Evolutionary conservation across 2,888 invertebrate species (phyloP).

Genomic region (Trypoxylon attenuatum): DNA sequence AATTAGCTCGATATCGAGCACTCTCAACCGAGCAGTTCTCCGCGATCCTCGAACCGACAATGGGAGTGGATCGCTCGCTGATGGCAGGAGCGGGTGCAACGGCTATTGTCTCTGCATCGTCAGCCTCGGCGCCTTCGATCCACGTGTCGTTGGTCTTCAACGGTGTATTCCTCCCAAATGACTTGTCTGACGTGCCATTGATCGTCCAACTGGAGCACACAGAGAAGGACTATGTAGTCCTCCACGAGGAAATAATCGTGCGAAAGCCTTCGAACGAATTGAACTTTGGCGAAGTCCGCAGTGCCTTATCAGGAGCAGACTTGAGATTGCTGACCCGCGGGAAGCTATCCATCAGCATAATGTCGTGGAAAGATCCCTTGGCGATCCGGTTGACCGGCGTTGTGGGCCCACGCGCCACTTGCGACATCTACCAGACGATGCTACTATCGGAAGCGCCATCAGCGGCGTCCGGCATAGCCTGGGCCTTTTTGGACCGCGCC

Average conservation of each 20-base stretch:
- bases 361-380: slow-evolving; percentile 81
- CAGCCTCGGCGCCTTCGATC: slow-evolving; percentile 86
- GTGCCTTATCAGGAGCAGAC: slow-evolving; percentile 85
- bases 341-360: slow-evolving; percentile 82
- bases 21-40: slow-evolving; percentile 89
- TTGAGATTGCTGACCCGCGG: slow-evolving; percentile 86
- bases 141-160: slow-evolving; percentile 89
- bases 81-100: slow-evolving; percentile 86
- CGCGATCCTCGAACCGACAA: slow-evolving; percentile 82
- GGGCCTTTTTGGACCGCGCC: slow-evolving; percentile 86
- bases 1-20: slow-evolving; percentile 84
- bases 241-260: slow-evolving; percentile 82
- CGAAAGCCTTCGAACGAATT: slow-evolving; percentile 85
- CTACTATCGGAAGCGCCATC: slow-evolving; percentile 77
- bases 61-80: slow-evolving; percentile 76
- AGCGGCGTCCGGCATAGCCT: slow-evolving; percentile 81
- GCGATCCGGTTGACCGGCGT: slow-evolving; percentile 81
- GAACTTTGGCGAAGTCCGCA: slow-evolving; percentile 86
- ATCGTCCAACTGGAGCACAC: slow-evolving; percentile 82
- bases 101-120: slow-evolving; percentile 88
- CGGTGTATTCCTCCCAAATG: slow-evolving; percentile 83
- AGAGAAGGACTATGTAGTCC: slow-evolving; percentile 83
- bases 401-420: slow-evolving; percentile 84
- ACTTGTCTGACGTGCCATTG: slow-evolving; percentile 81
- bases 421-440: slow-evolving; percentile 87